Base-by-base conservation (phyloP, 2,113 vertebrate species). In the Pelvicachromis taeniatus region DNA sequence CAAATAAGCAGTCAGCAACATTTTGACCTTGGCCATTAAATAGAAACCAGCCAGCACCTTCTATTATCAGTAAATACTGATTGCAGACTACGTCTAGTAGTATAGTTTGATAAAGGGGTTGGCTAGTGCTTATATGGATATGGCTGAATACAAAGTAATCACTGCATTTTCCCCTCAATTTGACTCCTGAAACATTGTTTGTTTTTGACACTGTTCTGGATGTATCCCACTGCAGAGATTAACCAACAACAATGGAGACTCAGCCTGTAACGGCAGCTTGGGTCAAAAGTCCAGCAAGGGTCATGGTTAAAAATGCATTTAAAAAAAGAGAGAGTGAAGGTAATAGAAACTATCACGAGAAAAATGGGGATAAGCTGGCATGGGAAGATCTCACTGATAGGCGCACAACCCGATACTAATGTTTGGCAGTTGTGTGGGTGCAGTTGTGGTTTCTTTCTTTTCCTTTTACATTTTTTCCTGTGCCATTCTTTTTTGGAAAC, bases 151-250 rank as follows among this genome's bases (percentile, higher is more conserved):
- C 35, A 84, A 86, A 56, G 21, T 45, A 59, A 50, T 81, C 77
- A 90, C 87, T 84, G 79, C 9, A 88, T 90, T 87, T 87, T 61
- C 80, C 77, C 75, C 88, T 77, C 58, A 86, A 82, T 91, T 90
- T 89, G 79, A 91, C 89, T 94, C 52, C 70, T 83, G 77, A 84
- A 82, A 19, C n/a, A 75, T 50, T 82, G 84, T 88, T 91, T 85
- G 35, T 85, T 90, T 68, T 90, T 78, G 86, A 92, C 53, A 80
- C 29, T 16, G 58, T 82, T 79, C 78, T 88, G 87, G 63, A 86
- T 31, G 45, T 21, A 54, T 53, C 81, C 84, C 50, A 54, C 61
- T 10, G 48, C 63, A 42, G 33, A 78, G 45, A 89, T 80, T 77
- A 88, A 61, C 29, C 26, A 55, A 85, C 55, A 75, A 81, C 56